These are phyloP conservation scores for Gallinago media DNA, from an alignment of 2,113 vertebrate species.

Conservation along the genomic window DNA sequence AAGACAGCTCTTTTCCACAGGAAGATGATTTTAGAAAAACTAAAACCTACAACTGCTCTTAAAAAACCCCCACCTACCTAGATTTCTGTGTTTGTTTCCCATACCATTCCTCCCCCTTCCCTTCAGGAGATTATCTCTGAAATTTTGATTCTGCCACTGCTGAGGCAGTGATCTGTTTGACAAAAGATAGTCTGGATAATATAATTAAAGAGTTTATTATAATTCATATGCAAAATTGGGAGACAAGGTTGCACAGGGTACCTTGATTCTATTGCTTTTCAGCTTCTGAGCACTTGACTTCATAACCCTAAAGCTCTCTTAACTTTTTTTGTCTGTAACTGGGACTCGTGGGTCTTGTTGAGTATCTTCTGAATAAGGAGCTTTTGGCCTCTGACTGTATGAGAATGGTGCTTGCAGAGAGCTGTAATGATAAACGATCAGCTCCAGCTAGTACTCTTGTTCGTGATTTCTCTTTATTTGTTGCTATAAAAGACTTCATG, in stretches of 20 bases:
- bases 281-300: not conserved
- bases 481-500: not conserved
- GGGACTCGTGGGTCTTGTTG: not conserved
- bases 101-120: not conserved
- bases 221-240: not conserved
- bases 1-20: not conserved
- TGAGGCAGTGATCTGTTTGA: not conserved
- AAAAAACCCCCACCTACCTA: not conserved
- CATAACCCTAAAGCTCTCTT: not conserved
- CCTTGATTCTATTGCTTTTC: not conserved
- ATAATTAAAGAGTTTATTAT: not conserved
- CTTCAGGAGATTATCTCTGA: not conserved
- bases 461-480: not conserved
- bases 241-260: not conserved
- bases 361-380: not conserved
- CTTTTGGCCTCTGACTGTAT: not conserved
- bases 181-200: not conserved
- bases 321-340: not conserved
- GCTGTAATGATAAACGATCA: not conserved
- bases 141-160: not conserved
- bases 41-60: not conserved
- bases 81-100: not conserved
- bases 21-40: not conserved
- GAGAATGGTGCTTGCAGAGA: not conserved
- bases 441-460: not conserved